Percentiles rank a stretch among this genome's conserved stretches.
Evolutionary conservation across 2,797 vertebrate species (phyloP).

Genomic region (Anguilla marmorata): DNA sequence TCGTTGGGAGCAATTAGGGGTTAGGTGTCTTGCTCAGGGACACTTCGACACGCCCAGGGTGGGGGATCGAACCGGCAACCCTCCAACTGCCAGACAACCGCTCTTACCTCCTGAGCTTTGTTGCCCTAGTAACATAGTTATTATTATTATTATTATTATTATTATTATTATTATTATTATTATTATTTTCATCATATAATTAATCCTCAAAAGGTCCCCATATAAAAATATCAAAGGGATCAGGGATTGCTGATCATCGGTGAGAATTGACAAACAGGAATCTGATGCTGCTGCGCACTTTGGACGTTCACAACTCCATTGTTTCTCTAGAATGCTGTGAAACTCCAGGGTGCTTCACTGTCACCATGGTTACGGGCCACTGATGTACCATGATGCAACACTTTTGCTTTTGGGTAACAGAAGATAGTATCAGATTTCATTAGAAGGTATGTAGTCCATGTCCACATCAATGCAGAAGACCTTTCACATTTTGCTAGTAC

Average conservation of each 20-base stretch:
- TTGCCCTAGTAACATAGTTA: too few species aligned
- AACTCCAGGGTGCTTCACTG: background rate
- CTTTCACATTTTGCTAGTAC: background rate
- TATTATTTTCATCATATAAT: too few species aligned
- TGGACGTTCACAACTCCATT: background rate
- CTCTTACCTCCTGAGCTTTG: too few species aligned
- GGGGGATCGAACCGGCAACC: too few species aligned
- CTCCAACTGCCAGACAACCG: too few species aligned
- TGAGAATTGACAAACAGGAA: background rate
- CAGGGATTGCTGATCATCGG: background rate
- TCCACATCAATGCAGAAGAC: background rate
- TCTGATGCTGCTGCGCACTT: background rate
- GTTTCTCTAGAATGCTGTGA: background rate
- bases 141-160: too few species aligned
- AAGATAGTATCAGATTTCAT: background rate
- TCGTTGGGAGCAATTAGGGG: too few species aligned
- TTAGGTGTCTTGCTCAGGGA: too few species aligned
- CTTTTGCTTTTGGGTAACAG: background rate
- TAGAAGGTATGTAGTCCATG: background rate
- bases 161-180: too few species aligned
- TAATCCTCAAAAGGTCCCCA: background rate
- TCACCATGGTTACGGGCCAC: conserved; percentile 11
- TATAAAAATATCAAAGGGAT: background rate
- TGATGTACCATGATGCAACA: conserved; percentile 16
- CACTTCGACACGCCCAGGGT: too few species aligned